A percentile compares a stretch with the other conserved stretches of the same genome.
These are phyloP conservation scores for Morpho helenor DNA, from an alignment of 2,888 invertebrate species.

Conservation along the genomic window DNA sequence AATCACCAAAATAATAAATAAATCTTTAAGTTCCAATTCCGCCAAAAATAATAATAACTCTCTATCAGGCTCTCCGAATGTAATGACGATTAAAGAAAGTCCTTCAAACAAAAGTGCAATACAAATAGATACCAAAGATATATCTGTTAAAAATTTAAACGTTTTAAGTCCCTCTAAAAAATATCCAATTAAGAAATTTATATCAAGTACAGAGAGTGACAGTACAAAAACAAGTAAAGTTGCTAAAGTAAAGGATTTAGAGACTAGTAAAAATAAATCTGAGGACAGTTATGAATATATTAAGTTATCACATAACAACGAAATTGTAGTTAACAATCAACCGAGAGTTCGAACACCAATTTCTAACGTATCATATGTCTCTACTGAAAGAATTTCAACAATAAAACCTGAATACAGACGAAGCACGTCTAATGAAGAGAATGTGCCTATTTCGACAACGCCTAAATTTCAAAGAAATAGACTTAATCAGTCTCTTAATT, in stretches of 20 bases:
- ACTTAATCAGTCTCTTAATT: constrained; percentile 70
- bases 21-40: constrained; percentile 36
- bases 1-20: constrained; percentile 39
- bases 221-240: constrained; percentile 63
- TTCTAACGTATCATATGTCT: constrained; percentile 63
- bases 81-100: constrained; percentile 52
- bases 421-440: constrained; percentile 63
- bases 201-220: constrained; percentile 60
- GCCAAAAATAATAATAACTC: constrained; percentile 41
- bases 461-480: constrained; percentile 74
- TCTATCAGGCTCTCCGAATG: constrained; percentile 44
- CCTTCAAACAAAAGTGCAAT: constrained; percentile 64
- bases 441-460: constrained; percentile 50
- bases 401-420: constrained; percentile 55
- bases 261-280: constrained; percentile 63
- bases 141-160: constrained; percentile 63
- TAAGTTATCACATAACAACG: constrained; percentile 65
- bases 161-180: constrained; percentile 72
- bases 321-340: constrained; percentile 72
- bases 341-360: constrained; percentile 72
- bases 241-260: constrained; percentile 70
- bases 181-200: constrained; percentile 67
- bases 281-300: constrained; percentile 71
- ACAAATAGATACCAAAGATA: constrained; percentile 68
- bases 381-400: constrained; percentile 55